These are phyloP conservation scores for Drosophila ironensis DNA, from an alignment of 1,140 invertebrate genomes.

Conservation along the genomic window DNA sequence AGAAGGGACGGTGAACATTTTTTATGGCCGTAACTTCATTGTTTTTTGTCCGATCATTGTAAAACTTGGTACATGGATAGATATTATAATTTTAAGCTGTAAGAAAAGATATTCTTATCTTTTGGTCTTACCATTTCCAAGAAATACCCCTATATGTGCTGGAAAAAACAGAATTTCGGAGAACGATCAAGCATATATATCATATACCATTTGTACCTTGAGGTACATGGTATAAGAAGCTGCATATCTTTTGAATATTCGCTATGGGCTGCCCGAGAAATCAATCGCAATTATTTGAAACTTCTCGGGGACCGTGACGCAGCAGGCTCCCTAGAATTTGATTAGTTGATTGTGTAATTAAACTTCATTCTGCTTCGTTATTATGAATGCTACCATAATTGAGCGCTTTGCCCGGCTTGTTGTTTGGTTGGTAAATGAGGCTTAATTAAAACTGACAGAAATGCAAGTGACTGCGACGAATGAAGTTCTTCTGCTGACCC, in stretches of 20 bases:
- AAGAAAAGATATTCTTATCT: too few relatives aligned
- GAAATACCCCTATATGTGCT: too few relatives aligned
- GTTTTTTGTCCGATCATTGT: too few relatives aligned
- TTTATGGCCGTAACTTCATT: too few relatives aligned
- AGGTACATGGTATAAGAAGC: too few relatives aligned
- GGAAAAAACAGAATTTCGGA: too few relatives aligned
- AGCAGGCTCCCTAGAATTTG: constrained; percentile 6
- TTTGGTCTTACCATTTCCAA: too few relatives aligned
- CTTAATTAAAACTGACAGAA: constrained; percentile 44
- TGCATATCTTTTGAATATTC: constrained; percentile 1
- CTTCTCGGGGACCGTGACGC: constrained; percentile 10
- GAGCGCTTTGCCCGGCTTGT: constrained; percentile 10
- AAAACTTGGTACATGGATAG: too few relatives aligned
- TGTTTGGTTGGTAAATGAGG: constrained; percentile 10
- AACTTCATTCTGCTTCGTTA: constrained; percentile 17
- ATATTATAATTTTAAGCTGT: too few relatives aligned
- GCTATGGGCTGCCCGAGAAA: constrained; percentile 12
- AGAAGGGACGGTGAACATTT: too few relatives aligned
- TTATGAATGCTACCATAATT: constrained; percentile 4
- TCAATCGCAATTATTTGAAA: constrained; percentile 5
- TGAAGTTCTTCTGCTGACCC: neutral
- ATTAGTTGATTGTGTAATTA: constrained; percentile 9
- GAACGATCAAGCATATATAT: too few relatives aligned
- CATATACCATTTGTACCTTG: too few relatives aligned
- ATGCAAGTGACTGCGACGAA: neutral